Base-by-base conservation (phyloP, 2,888 invertebrate genomes). In the Mechanitis mazaeus region DNA sequence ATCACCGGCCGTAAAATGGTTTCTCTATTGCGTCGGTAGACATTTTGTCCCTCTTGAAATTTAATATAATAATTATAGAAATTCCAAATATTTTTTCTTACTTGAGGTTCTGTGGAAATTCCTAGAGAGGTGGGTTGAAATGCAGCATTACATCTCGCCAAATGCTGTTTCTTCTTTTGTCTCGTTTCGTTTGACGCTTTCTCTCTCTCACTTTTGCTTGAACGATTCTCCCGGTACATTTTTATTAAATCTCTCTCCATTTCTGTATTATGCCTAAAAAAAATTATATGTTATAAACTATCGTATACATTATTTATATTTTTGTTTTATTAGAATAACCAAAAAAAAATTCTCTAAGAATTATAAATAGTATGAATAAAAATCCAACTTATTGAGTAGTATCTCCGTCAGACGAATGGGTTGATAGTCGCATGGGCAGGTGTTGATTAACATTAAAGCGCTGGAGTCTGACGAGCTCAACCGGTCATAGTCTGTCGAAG, bases 161-260 rank as follows among this genome's bases (percentile, higher is more conserved):
- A 56, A 68, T 85, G 87, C 47, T 91, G 90, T 57, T 85, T 90
- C 69, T 87, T 85, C 68, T 91, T 91, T 55, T 87, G 75, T 6
- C 77, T 84, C 5, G 80, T 88, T 60, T 83, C 84, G 35, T 69
- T 74, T 0, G 71, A 70, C 0, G 67, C 57, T 59, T 73, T 81
- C 7, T 77, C 81, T 9, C 77, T 74, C 0, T 79, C 78, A 0
- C 70, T 72, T 55, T 81, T 85, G 58, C 42, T 86, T 0, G 86
- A 88, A 9, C 94, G 88, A 3, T 89, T 86, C 65, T 94, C 93
- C 1, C 93, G 91, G 70, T 95, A 94, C 63, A 91, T 92, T 74
- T 94, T 94, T 1, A 94, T 85, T 90, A 96, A 91, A 56, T 93
- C 91, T 72, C 94, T 95, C 76, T 96, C 95, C 96, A 96, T 96